phyloP scores from a whole-genome alignment of 2,113 vertebrate species.

The Labrus mixtus region DNA sequence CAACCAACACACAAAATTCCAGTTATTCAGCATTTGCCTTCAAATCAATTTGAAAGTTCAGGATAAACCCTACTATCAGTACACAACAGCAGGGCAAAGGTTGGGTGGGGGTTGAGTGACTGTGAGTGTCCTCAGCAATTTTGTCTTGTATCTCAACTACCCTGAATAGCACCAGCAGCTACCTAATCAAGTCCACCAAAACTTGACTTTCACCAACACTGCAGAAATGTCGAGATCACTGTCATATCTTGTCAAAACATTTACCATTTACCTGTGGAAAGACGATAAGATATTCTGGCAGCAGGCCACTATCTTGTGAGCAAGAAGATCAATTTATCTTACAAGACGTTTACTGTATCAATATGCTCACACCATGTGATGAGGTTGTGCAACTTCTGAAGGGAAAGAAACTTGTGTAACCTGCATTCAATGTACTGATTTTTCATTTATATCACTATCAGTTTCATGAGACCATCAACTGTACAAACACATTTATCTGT shows the following conservation, averaged over 20 bases:
- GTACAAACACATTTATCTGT: not conserved
- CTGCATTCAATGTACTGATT: not conserved
- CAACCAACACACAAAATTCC: slow-evolving; percentile 14
- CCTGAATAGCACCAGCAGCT: not conserved
- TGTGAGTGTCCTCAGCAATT: not conserved
- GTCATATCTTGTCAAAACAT: not conserved
- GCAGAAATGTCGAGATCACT: too few species aligned
- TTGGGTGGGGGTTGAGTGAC: not conserved
- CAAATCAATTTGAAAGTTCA: not conserved
- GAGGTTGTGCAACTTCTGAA: not conserved
- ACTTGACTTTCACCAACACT: too few species aligned
- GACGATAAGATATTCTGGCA: not conserved
- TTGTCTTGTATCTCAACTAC: slow-evolving; percentile 4
- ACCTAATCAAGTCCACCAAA: not conserved
- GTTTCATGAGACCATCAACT: not conserved
- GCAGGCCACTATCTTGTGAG: not conserved
- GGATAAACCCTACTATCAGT: not conserved
- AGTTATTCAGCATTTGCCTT: not conserved
- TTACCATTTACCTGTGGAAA: not conserved
- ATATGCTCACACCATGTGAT: not conserved
- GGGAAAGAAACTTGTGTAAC: not conserved
- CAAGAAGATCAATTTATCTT: not conserved
- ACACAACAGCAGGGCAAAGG: not conserved
- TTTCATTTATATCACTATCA: not conserved
- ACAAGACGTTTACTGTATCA: not conserved